Evolutionary conservation across 1,140 invertebrate genomes (phyloP).

Genomic region (Rhopalosiphum maidis): DNA sequence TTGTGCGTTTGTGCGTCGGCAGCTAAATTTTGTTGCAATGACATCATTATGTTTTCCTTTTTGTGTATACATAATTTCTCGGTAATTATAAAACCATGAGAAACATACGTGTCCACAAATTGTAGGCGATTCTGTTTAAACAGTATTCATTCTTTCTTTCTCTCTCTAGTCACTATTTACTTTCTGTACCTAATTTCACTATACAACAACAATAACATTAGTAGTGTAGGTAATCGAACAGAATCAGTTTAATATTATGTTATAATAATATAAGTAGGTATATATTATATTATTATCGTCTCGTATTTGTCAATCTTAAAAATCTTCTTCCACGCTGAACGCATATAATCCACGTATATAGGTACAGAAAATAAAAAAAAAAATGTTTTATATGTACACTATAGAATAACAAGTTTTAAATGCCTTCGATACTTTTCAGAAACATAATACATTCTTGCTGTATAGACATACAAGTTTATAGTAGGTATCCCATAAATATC

Average conservation of each 20-base stretch:
- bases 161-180: too few relatives aligned
- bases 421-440: constrained; percentile 26
- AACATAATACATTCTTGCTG: background rate
- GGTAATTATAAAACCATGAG: constrained; percentile 42
- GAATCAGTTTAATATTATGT: background rate
- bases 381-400: background rate
- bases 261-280: background rate
- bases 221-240: background rate
- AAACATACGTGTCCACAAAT: constrained; percentile 3
- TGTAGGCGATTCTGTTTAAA: background rate
- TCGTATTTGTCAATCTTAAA: background rate
- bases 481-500: constrained; percentile 33
- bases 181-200: background rate
- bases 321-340: background rate
- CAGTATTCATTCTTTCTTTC: background rate
- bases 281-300: background rate
- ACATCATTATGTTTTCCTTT: constrained; percentile 28
- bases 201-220: background rate
- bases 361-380: background rate
- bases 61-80: background rate
- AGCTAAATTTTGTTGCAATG: constrained; percentile 38
- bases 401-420: constrained; percentile 35
- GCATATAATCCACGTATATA: background rate
- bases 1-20: background rate
- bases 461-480: background rate